Conservation (phyloP, 2,888 invertebrate species). For the Perdita meconis region DNA sequence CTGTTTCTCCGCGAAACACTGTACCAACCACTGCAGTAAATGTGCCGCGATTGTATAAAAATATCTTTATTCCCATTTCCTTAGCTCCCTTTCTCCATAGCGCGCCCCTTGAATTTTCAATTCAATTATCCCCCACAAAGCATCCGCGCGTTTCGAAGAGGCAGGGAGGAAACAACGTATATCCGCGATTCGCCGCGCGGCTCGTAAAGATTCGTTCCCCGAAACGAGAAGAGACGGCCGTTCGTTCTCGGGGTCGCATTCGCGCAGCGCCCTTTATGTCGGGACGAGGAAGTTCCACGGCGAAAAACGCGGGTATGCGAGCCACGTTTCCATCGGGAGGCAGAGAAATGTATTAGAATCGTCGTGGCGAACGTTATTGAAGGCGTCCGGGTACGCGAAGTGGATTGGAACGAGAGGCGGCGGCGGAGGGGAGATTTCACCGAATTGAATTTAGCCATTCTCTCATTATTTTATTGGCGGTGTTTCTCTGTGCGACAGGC, state of each 20-base stretch:
- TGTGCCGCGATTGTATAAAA: neutral
- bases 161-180: neutral
- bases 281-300: neutral
- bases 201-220: slow-evolving; percentile 35
- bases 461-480: slow-evolving; percentile 66
- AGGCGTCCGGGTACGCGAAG: slow-evolving; percentile 20
- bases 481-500: slow-evolving; percentile 13
- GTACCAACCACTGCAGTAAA: neutral
- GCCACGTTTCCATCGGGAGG: slow-evolving; percentile 51
- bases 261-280: neutral
- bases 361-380: slow-evolving; percentile 50
- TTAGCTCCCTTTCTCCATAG: neutral
- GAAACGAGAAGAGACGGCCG: slow-evolving; percentile 20
- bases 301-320: slow-evolving; percentile 33
- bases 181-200: neutral
- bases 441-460: slow-evolving; percentile 67
- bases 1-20: no score
- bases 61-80: neutral
- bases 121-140: neutral
- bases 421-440: no score
- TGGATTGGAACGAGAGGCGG: slow-evolving; percentile 43
- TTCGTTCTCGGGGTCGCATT: neutral
- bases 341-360: slow-evolving; percentile 50
- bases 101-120: neutral
- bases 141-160: neutral